Percentiles rank a stretch among this genome's conserved stretches.
These are phyloP conservation scores for Cyprinodon tularosa DNA, from an alignment of 2,113 vertebrate species.

Conservation along the genomic window DNA sequence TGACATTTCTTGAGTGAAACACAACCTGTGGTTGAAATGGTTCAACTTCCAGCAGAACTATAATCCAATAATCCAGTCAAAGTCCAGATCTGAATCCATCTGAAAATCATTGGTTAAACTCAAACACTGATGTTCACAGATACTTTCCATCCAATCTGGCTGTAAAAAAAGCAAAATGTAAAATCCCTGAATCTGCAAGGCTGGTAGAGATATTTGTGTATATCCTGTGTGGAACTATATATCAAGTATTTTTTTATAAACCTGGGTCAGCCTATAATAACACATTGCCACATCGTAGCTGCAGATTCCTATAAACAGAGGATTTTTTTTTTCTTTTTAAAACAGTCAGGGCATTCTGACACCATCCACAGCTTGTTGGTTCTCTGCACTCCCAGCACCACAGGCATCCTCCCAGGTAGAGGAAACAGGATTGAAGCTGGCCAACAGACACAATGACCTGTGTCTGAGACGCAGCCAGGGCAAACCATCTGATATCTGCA, in stretches of 20 bases:
- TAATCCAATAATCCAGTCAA: too few relatives aligned
- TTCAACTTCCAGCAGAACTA: too few relatives aligned
- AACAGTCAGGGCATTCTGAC: constrained; percentile 62
- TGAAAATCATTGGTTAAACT: too few relatives aligned
- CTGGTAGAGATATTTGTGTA: background rate
- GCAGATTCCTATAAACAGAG: constrained; percentile 40
- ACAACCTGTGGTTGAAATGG: too few relatives aligned
- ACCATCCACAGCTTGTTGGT: constrained; percentile 60
- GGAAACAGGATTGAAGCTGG: constrained; percentile 32
- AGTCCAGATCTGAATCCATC: too few relatives aligned
- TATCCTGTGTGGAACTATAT: background rate
- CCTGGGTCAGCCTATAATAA: constrained; percentile 14
- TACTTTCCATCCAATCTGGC: background rate
- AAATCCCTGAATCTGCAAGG: background rate
- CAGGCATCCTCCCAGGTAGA: constrained; percentile 12
- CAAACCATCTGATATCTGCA: constrained; percentile 3
- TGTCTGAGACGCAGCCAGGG: constrained; percentile 1
- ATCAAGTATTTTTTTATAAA: background rate
- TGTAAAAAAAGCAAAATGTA: background rate
- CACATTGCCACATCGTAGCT: constrained; percentile 65
- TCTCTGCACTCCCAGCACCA: constrained; percentile 30
- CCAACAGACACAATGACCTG: constrained; percentile 18
- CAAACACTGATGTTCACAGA: background rate
- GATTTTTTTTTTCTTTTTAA: constrained; percentile 50
- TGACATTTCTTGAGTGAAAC: background rate